Evolutionary conservation across 2,888 invertebrate genomes (phyloP).

Genomic region (Hypomecis atomaria): DNA sequence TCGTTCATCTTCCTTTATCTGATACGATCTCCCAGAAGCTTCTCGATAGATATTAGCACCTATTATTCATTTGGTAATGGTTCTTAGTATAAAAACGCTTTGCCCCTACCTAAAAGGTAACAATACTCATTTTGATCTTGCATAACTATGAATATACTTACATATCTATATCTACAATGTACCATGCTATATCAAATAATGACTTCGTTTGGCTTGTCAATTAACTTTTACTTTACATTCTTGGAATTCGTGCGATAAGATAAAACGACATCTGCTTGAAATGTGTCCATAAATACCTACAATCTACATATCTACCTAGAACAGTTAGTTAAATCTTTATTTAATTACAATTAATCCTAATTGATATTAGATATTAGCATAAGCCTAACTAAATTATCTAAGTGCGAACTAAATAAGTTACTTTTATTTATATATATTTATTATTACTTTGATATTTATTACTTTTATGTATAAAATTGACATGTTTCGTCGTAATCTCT

Average conservation of each 20-base stretch:
- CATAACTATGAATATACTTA: background rate
- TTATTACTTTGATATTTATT: too few relatives aligned
- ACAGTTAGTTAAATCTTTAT: background rate
- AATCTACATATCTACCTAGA: conserved; percentile 3
- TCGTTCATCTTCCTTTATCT: too few relatives aligned
- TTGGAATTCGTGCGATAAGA: conserved; percentile 29
- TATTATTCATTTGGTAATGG: too few relatives aligned
- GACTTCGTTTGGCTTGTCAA: conserved; percentile 26
- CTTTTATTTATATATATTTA: too few relatives aligned
- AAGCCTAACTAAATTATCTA: too few relatives aligned
- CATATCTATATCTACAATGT: background rate
- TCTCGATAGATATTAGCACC: too few relatives aligned
- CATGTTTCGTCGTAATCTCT: too few relatives aligned
- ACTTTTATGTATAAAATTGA: too few relatives aligned
- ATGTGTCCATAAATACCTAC: conserved; percentile 9
- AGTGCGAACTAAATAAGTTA: too few relatives aligned
- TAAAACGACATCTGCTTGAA: conserved; percentile 19
- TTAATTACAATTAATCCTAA: background rate
- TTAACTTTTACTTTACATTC: conserved; percentile 30
- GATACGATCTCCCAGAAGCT: too few relatives aligned
- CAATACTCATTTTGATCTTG: background rate
- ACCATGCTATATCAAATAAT: conserved; percentile 15
- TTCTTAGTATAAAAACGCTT: too few relatives aligned
- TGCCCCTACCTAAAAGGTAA: background rate
- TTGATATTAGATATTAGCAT: too few relatives aligned